Base-by-base conservation (phyloP, 1,140 invertebrate genomes). In the Onthophagus taurus region DNA sequence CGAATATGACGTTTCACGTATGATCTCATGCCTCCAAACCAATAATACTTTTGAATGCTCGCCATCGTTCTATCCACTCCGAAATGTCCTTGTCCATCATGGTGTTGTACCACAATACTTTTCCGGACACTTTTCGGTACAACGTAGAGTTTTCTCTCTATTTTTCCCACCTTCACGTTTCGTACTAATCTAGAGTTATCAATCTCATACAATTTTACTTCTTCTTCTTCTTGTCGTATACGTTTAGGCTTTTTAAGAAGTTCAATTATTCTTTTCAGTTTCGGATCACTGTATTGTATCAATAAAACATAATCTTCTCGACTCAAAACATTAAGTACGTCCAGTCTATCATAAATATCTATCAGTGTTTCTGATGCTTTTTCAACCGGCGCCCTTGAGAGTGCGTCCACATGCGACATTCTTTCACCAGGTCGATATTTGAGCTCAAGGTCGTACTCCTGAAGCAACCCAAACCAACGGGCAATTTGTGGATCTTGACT, bases 401-500 rank as follows among this genome's bases (percentile, higher is more conserved):
- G 37, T 2, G 49, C 51, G 36, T 65, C 64, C 8, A 54, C 57
- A 38, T 66, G 63, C 16, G 24, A 30, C 51, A 65, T 60, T 37
- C 30, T 44, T 3, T 20, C 35, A 0, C 55, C 55, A 8, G 35
- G 14, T 31, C 53, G 36, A 41, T 61, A 51, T 21, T 59, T 31
- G 2, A 60, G 44, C 4, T 33, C 7, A 26, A 38, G 58, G 29
- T 48, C 43, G 39, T 48, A 61, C 16, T 59, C 57, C 33, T 53
- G 37, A 5, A 61, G 13, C 4, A 47, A 16, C 3, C 47, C 14
- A 9, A 31, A 21, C 58, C 62, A 63, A 7, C 58, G 29, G 0
- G 51, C 44, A 4, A 57, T 49, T 16, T 47, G 47, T 2, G 51
- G 44, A 48, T 48, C 46, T 13, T 51, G 43, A 19, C 47, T 44